Evolutionary conservation across 2,113 vertebrate species (phyloP).

Genomic region (Picathartes gymnocephalus): DNA sequence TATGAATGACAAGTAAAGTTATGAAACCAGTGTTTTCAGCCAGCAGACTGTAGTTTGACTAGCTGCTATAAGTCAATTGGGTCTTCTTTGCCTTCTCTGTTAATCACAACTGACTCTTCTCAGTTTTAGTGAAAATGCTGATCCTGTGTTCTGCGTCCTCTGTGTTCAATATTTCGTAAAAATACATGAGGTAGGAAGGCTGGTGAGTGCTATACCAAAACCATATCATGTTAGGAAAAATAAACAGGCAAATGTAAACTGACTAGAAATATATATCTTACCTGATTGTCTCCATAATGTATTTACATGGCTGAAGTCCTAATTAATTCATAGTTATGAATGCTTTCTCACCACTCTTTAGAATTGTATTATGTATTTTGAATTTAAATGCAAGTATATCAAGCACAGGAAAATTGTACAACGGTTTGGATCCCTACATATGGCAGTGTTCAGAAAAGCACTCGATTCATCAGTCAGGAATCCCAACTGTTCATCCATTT

Average conservation of each 20-base stretch:
- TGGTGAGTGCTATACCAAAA: not conserved
- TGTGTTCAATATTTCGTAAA: not conserved
- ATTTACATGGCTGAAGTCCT: not conserved
- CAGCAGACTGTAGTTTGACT: not conserved
- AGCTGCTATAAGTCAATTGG: not conserved
- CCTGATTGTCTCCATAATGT: not conserved
- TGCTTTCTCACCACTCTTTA: not conserved
- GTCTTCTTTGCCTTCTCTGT: not conserved
- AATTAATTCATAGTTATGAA: not conserved
- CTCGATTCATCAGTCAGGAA: not conserved
- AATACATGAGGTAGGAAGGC: not conserved
- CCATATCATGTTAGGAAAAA: not conserved
- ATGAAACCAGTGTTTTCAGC: not conserved
- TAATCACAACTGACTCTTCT: not conserved
- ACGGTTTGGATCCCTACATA: not conserved
- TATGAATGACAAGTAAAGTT: not conserved
- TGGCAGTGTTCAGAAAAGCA: not conserved
- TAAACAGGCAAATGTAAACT: not conserved
- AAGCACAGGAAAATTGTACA: not conserved
- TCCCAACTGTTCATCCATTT: not conserved
- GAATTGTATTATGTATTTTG: not conserved
- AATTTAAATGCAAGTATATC: not conserved
- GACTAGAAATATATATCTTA: not conserved
- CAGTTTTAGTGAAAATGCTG: not conserved
- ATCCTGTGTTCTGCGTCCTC: not conserved